Percentiles rank a stretch among this genome's conserved stretches.
phyloP scores from a whole-genome alignment of 2,888 invertebrate genomes.

The Drosophila nr. fundita region DNA sequence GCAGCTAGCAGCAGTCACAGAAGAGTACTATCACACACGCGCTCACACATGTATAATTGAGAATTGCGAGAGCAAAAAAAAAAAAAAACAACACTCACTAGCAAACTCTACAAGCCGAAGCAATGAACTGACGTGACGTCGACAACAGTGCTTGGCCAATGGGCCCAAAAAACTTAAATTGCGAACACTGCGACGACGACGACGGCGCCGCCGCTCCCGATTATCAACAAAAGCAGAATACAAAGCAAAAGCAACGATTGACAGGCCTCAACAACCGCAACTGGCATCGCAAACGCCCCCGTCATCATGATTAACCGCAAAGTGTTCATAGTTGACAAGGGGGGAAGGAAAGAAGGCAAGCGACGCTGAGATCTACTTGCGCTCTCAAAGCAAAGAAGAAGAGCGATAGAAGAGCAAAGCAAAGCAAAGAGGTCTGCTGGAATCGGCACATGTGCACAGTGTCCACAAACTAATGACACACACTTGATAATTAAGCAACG shows the following conservation, averaged over 20 bases:
- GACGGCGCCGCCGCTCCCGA: conserved; percentile 50
- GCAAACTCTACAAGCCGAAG: conserved; percentile 75
- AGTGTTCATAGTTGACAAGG: conserved; percentile 30
- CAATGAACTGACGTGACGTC: conserved; percentile 73
- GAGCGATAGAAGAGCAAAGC: conserved; percentile 13
- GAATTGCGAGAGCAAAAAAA: conserved; percentile 41
- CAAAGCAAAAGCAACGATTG: conserved; percentile 65
- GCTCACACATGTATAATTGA: conserved; percentile 25
- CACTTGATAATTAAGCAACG: conserved; percentile 5
- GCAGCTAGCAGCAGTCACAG: conserved; percentile 20
- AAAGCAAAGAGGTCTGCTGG: conserved; percentile 16
- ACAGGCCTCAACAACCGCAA: conserved; percentile 68
- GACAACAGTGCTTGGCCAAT: conserved; percentile 45
- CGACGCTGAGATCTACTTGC: conserved; percentile 55
- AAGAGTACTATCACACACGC: conserved; percentile 19
- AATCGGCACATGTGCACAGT: conserved; percentile 55
- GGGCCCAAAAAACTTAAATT: conserved; percentile 61
- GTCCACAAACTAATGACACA: conserved; percentile 18
- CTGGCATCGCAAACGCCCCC: conserved; percentile 57
- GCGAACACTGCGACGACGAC: conserved; percentile 34
- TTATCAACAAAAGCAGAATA: conserved; percentile 64
- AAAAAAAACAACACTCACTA: conserved; percentile 56
- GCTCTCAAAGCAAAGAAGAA: conserved; percentile 49
- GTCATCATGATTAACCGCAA: conserved; percentile 68
- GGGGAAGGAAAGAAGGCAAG: conserved; percentile 4